phyloP scores from a whole-genome alignment of 2,888 invertebrate genomes.

The Dicyrtomina minuta region DNA sequence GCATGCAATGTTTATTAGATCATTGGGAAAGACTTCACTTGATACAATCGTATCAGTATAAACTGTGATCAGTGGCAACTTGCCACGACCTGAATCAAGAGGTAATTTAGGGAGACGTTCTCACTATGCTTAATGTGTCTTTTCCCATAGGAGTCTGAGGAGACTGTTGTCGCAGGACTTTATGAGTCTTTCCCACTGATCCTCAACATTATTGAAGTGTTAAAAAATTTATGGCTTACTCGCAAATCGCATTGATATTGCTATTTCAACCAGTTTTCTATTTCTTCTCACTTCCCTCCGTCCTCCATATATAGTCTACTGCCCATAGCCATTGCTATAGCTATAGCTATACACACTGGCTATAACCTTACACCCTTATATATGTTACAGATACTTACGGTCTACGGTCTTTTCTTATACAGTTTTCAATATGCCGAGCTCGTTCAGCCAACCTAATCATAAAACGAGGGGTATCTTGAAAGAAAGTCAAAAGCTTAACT shows the following conservation, averaged over 20 bases:
- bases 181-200: conserved; percentile 40
- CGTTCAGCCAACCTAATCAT: no score
- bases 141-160: not conserved
- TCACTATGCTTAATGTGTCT: conserved; percentile 41
- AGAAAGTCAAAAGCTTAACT: no score
- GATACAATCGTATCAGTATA: conserved; percentile 44
- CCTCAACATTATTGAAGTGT: conserved; percentile 51
- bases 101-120: conserved; percentile 47
- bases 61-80: conserved; percentile 52
- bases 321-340: no score
- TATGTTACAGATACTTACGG: not conserved
- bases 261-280: not conserved
- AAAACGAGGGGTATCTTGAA: no score
- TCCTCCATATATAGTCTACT: not conserved
- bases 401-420: no score
- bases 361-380: not conserved
- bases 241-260: not conserved
- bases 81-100: conserved; percentile 54
- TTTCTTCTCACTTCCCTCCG: not conserved
- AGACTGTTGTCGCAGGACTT: conserved; percentile 34
- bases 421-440: no score
- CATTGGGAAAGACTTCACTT: conserved; percentile 19
- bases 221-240: conserved; percentile 50
- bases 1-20: conserved; percentile 27
- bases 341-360: no score